phyloP scores from a whole-genome alignment of 2,888 invertebrate genomes.

The Colletes collaris region DNA sequence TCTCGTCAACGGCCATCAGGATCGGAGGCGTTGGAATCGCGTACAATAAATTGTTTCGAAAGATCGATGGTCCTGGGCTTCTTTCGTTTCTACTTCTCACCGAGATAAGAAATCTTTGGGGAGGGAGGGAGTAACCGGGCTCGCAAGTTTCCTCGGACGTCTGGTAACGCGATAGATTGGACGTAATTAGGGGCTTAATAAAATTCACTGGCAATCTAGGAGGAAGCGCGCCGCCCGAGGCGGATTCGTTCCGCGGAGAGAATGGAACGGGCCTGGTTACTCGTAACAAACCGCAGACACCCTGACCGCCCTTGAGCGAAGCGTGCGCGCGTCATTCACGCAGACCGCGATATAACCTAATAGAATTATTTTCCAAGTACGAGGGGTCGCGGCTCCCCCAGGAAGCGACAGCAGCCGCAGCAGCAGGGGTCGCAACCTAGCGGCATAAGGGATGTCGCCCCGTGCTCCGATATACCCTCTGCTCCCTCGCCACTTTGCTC shows the following conservation, averaged over 20 bases:
- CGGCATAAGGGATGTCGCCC: conserved; percentile 49
- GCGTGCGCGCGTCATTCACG: conserved; percentile 67
- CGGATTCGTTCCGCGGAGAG: conserved; percentile 49
- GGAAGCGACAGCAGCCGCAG: conserved; percentile 60
- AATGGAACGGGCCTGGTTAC: conserved; percentile 44
- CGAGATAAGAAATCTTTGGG: not conserved
- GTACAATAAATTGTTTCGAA: no score
- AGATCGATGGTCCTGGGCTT: no score
- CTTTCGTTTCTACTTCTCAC: not conserved
- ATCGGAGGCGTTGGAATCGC: no score
- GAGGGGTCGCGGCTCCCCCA: conserved; percentile 72
- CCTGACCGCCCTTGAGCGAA: conserved; percentile 63
- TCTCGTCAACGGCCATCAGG: no score
- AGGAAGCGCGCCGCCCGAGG: conserved; percentile 47
- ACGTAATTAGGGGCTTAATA: conserved; percentile 65
- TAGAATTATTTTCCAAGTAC: conserved; percentile 79
- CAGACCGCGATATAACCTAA: conserved; percentile 77
- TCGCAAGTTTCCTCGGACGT: conserved; percentile 23
- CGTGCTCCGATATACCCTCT: conserved; percentile 30
- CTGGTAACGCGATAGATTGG: conserved; percentile 63
- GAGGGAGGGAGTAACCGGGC: not conserved
- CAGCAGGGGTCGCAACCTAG: conserved; percentile 58
- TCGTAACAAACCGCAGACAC: conserved; percentile 62
- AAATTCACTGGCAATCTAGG: conserved; percentile 63
- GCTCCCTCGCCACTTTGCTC: conserved; percentile 46